A percentile compares a stretch with the other conserved stretches of the same genome.
Conservation (phyloP, 2,113 vertebrate genomes). For the Sinocyclocheilus grahami region DNA sequence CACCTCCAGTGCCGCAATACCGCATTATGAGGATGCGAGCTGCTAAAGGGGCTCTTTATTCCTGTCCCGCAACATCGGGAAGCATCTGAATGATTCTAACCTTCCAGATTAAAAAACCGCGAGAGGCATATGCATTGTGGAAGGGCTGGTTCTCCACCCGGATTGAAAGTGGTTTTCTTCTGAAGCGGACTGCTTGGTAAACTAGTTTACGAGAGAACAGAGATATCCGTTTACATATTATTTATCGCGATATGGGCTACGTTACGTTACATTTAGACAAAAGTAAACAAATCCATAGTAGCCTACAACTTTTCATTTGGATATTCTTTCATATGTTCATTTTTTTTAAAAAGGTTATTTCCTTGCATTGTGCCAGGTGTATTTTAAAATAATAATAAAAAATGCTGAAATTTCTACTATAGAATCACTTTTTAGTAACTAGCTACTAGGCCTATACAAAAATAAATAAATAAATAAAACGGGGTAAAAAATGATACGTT, state of each 20-base stretch:
- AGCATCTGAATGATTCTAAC: not conserved
- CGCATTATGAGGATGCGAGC: constrained; percentile 33
- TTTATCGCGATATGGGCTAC: not conserved
- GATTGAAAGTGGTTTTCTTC: not conserved
- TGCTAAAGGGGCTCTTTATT: not conserved
- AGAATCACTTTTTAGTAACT: not conserved
- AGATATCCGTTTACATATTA: not conserved
- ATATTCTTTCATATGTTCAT: not conserved
- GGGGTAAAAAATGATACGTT: too few species aligned
- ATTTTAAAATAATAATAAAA: not conserved
- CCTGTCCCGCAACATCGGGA: not conserved
- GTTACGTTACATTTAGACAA: not conserved
- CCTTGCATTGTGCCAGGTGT: not conserved
- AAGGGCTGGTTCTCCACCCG: not conserved
- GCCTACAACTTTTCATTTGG: not conserved
- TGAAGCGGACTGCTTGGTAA: not conserved
- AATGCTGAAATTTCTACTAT: not conserved
- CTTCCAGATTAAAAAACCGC: not conserved
- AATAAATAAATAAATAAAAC: not conserved
- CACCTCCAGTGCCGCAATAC: constrained; percentile 68
- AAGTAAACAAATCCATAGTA: not conserved
- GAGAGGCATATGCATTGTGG: not conserved
- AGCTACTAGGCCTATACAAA: not conserved
- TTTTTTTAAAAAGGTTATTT: not conserved
- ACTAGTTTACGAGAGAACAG: not conserved